Conservation (phyloP, 2,888 invertebrate species). For the Agriotes lineatus region DNA sequence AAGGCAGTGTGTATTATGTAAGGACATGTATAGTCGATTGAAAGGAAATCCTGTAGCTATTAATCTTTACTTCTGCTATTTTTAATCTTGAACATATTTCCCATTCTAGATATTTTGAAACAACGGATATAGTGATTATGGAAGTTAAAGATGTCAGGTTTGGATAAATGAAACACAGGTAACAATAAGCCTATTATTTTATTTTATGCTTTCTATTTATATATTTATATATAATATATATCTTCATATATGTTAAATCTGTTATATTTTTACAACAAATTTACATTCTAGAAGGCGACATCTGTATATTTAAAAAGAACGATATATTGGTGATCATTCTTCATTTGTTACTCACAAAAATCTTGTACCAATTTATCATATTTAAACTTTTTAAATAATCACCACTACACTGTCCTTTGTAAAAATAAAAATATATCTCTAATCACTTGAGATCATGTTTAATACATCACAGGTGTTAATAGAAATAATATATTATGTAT, state of each 20-base stretch:
- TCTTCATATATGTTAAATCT: slow-evolving; percentile 36
- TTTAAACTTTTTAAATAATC: neutral
- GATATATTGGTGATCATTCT: slow-evolving; percentile 4
- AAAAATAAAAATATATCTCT: slow-evolving; percentile 41
- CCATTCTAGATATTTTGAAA: too few species aligned
- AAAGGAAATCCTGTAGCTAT: too few species aligned
- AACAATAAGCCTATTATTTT: slow-evolving; percentile 37
- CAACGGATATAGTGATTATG: too few species aligned
- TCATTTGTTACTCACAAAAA: neutral
- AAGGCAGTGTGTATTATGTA: too few species aligned
- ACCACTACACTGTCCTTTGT: slow-evolving; percentile 19
- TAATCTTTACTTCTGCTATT: too few species aligned
- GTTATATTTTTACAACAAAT: slow-evolving; percentile 44
- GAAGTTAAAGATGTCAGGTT: too few species aligned
- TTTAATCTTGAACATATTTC: too few species aligned
- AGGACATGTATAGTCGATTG: too few species aligned
- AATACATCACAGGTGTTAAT: slow-evolving; percentile 77
- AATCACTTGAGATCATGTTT: slow-evolving; percentile 75
- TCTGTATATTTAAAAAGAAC: slow-evolving; percentile 23
- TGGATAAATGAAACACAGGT: slow-evolving; percentile 9
- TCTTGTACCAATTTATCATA: too few species aligned
- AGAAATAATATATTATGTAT: slow-evolving; percentile 58
- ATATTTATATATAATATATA: neutral
- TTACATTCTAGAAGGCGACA: slow-evolving; percentile 35
- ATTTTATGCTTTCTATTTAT: slow-evolving; percentile 11